These are phyloP conservation scores for Sphenodon punctatus DNA, from an alignment of 2,797 vertebrate genomes.

Conservation along the genomic window DNA sequence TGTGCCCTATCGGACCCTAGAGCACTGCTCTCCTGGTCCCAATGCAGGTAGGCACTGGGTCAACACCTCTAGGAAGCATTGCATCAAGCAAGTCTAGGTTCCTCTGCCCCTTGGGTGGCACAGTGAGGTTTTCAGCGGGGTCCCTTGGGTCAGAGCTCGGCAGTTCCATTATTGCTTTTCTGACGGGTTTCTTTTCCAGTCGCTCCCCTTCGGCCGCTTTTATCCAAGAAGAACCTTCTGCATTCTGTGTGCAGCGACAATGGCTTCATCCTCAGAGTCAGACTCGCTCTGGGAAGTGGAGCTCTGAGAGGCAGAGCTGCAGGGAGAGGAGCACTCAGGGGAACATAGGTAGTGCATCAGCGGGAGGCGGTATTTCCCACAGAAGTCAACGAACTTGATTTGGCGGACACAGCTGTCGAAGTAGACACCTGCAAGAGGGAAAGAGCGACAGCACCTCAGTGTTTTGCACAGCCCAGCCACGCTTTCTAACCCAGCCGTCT, in stretches of 20 bases:
- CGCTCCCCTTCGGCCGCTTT: not conserved
- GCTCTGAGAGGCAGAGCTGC: slow-evolving; percentile 93
- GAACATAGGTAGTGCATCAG: slow-evolving; percentile 99
- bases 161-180: slow-evolving; percentile 3
- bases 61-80: slow-evolving; percentile 34
- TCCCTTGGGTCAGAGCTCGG: not conserved
- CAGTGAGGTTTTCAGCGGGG: slow-evolving; percentile 17
- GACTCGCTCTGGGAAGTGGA: slow-evolving; percentile 96
- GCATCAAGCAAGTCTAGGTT: slow-evolving; percentile 31
- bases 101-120: slow-evolving; percentile 24
- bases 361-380: slow-evolving; percentile 96
- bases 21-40: not conserved
- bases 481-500: fast-evolving
- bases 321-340: slow-evolving; percentile 83
- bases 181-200: not conserved
- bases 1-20: slow-evolving; percentile 18
- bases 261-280: slow-evolving; percentile 93
- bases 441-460: not conserved
- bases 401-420: slow-evolving; percentile 98
- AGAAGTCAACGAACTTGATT: slow-evolving; percentile 99
- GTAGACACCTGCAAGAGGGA: slow-evolving; percentile 87
- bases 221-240: slow-evolving; percentile 98
- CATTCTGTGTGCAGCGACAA: slow-evolving; percentile 88
- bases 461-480: not conserved
- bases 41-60: not conserved